Conservation (phyloP, 2,797 vertebrate species). For the Strix occidentalis region DNA sequence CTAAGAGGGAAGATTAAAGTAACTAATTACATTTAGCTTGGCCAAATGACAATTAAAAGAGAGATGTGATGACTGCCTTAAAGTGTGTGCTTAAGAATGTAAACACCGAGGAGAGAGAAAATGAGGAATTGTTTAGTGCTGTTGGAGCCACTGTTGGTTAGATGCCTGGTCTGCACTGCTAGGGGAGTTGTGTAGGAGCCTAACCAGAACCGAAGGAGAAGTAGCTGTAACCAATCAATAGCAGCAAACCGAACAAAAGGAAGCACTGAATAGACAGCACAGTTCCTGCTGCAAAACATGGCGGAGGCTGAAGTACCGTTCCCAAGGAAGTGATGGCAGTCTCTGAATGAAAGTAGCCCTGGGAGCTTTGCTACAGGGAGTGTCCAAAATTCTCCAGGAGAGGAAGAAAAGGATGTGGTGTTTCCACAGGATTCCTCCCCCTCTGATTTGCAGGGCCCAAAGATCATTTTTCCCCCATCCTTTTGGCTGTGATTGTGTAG, state of each 20-base stretch:
- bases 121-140: not conserved
- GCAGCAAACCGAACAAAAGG: not conserved
- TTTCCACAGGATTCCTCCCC: not conserved
- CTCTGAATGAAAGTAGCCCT: not conserved
- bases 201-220: not conserved
- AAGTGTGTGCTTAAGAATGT: slow-evolving; percentile 48
- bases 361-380: not conserved
- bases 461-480: not conserved
- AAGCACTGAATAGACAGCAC: not conserved
- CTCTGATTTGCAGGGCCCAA: not conserved
- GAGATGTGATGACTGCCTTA: slow-evolving; percentile 49
- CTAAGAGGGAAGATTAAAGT: slow-evolving; percentile 58
- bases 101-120: slow-evolving; percentile 10
- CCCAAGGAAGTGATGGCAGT: not conserved
- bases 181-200: not conserved
- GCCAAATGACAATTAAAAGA: slow-evolving; percentile 59
- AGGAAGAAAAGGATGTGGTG: not conserved
- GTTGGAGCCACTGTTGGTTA: not conserved
- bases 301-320: not conserved
- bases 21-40: slow-evolving; percentile 69
- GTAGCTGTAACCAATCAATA: not conserved
- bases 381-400: not conserved
- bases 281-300: not conserved
- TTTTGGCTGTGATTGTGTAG: not conserved
- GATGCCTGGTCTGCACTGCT: not conserved